Evolutionary conservation across 2,113 vertebrate genomes (phyloP).

Genomic region (Willisornis vidua): DNA sequence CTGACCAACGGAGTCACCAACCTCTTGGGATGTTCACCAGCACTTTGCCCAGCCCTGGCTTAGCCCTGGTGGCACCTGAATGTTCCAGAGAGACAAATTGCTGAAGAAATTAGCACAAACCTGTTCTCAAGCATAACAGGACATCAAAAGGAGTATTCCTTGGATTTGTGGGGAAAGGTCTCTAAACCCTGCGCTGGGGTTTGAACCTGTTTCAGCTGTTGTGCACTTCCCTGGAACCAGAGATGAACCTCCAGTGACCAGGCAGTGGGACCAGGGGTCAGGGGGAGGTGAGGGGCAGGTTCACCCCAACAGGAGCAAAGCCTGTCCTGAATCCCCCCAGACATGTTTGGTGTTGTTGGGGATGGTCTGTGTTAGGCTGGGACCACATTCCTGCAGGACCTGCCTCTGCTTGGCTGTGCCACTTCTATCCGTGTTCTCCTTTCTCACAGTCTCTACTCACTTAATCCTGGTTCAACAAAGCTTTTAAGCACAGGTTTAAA

Average conservation of each 20-base stretch:
- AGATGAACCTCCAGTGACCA: neutral
- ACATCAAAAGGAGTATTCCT: neutral
- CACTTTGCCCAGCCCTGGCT: neutral
- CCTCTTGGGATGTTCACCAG: neutral
- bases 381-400: neutral
- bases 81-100: neutral
- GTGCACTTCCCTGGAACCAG: neutral
- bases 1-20: neutral
- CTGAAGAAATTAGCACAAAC: neutral
- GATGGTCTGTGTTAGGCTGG: neutral
- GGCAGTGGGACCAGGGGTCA: neutral
- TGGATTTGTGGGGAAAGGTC: neutral
- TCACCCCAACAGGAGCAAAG: neutral
- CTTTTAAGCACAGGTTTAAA: neutral
- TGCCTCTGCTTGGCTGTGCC: neutral
- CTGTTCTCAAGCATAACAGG: neutral
- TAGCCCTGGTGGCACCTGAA: neutral
- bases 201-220: neutral
- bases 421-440: neutral
- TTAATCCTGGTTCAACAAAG: neutral
- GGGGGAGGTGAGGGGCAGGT: neutral
- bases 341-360: neutral
- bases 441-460: neutral
- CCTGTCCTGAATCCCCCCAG: neutral
- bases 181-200: neutral